Percentiles rank a stretch among this genome's conserved stretches.
Evolutionary conservation across 2,888 invertebrate genomes (phyloP).

Genomic region (Philereme vetulata): DNA sequence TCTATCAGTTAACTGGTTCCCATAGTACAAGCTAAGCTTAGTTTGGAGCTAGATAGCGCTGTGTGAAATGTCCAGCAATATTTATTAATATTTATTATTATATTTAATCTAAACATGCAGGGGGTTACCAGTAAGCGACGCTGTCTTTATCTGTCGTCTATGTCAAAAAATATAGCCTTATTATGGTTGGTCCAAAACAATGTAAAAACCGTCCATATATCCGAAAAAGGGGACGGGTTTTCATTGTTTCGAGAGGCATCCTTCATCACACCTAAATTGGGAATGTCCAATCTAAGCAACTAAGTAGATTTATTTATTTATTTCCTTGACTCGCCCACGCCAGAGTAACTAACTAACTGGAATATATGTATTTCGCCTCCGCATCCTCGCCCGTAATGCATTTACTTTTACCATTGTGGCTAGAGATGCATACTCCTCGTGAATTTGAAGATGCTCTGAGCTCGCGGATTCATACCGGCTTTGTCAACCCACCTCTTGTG

Average conservation of each 20-base stretch:
- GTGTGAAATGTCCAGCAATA: too few species aligned
- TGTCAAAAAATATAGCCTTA: too few species aligned
- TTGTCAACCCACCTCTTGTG: conserved; percentile 11
- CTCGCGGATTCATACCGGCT: conserved; percentile 20
- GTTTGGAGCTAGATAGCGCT: too few species aligned
- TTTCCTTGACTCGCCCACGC: conserved; percentile 46
- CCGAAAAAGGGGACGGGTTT: too few species aligned
- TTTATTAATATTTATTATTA: too few species aligned
- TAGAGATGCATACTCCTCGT: conserved; percentile 24
- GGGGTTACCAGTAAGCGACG: too few species aligned
- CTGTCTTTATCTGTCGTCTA: too few species aligned
- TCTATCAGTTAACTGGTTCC: too few species aligned
- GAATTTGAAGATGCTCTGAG: conserved; percentile 22
- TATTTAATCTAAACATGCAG: too few species aligned
- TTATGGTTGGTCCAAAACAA: too few species aligned
- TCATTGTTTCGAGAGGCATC: conserved; percentile 3
- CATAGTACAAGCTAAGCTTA: too few species aligned
- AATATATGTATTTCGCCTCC: conserved; percentile 45
- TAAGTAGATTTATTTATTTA: conserved; percentile 45
- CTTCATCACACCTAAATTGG: conserved; percentile 40
- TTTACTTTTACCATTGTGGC: conserved; percentile 37
- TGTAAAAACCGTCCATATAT: too few species aligned
- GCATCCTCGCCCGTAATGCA: conserved; percentile 41
- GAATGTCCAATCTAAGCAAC: conserved; percentile 38
- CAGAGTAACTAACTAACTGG: conserved; percentile 36